Evolutionary conservation across 2,113 vertebrate species (phyloP), one percentile per base, ranked within the genome.

Genomic region (Upupa epops): DNA sequence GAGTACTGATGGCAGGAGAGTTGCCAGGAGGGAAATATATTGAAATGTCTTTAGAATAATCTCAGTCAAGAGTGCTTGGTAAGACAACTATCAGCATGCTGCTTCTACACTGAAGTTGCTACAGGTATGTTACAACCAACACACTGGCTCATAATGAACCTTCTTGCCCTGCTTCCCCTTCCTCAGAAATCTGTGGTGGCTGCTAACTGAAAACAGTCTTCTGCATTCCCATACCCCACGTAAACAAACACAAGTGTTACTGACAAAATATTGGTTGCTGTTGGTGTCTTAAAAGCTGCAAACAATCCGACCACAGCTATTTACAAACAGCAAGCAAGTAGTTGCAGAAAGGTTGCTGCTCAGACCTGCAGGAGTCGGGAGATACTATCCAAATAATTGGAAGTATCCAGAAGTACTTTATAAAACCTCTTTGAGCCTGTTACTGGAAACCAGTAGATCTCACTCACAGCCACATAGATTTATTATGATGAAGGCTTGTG

Each of bases 181-280:
- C 46, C 79, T 73, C 76, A 48, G 76, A 86, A 79, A 77, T 92
- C 83, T 88, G 90, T 74, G 69, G 72, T 90, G 88, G 52, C 68
- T 94, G 85, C 3, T 26, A 76, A 31, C 61, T 61, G 76, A 69
- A 56, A 76, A 49, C 17, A 70, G 56, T 34, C 48, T 89, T 88
- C 64, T 88, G 42, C 48, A 4, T 49, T 95, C 88, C 36, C 72
- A 55, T 89, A 34, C 64, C 71, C 8, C 29, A 10, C 55, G 45
- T 83, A 93, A 89, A 94, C 82, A 91, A 83, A 83, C 52, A 17
- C 15, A 94, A 94, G 64, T 92, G 89, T 85, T 94, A 83, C 85
- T 77, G 87, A n/a, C n/a, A 93, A 95, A 94, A 96, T 88, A 83
- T 83, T 48, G 42, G 58, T 80, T 89, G 77, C 81, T 75, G 40